Base-by-base conservation (phyloP, 2,888 invertebrate genomes). In the Ectemnius lituratus region DNA sequence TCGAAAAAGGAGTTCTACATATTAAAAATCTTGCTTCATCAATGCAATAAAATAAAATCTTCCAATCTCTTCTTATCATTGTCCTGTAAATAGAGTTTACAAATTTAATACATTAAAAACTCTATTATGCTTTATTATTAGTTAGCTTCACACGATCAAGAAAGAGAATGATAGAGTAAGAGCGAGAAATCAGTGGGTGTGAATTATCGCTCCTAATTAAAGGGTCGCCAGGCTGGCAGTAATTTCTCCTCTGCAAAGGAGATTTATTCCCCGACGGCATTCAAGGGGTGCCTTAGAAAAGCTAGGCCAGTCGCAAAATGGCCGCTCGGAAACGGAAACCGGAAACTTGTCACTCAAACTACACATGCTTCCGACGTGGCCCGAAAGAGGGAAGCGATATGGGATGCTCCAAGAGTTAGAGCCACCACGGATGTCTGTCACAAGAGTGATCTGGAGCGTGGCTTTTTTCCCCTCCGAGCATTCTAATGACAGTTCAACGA, bases 341-440 rank as follows among this genome's bases (percentile, higher is more conserved):
- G 90, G 90, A 90, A 88, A 85, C 88, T 88, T 90, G 90, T 90
- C 90, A 88, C 89, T 90, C 90, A 90, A 88, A 88, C 89, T 87
- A 84, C 86, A 82, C 82, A 75, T 82, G 84, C 85, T 87, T 90
- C 90, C 90, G 90, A 87, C 88, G 87, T 85, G 84, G 80, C 83
- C 76, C 76, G 86, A 86, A 89, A 86, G 86, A 87, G 86, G 88
- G 84, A 80, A 84, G 75, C 78, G 75, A 76, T 82, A 76, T 73
- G 49, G 65, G 67, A 79, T 70, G 65, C 47, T 70, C 73, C 67
- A 72, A 45, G 56, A 74, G 74, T 74, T 67, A 62, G 68, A 64
- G 70, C 70, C 13, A 72, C 66, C 67, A 73, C 66, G 63, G 58
- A 45, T 20, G 61, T 37, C 37, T 37, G 6, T 37, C 37, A 37